Base-by-base conservation (phyloP, 1,140 invertebrate species). In the Cecropterus lyciades region DNA sequence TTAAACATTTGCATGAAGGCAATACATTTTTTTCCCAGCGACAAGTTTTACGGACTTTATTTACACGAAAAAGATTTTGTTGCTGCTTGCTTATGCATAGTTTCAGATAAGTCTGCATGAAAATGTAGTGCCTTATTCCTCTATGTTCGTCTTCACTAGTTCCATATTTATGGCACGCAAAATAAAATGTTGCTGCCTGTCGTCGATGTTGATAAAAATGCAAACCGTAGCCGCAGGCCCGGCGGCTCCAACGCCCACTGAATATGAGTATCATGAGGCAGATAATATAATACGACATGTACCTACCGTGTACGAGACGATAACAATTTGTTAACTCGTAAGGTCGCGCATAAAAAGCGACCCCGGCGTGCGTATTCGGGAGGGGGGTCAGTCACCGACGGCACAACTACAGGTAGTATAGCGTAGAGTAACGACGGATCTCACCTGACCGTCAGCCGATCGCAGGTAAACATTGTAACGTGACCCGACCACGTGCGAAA, bases 401-500 rank as follows among this genome's bases (percentile, higher is more conserved):
- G 20, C 20, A 24, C 74, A 57, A 43, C 17, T 59, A 59, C 33
- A 59, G 46, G 67, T 77, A 73, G 70, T 70, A 76, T 65, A 69
- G 73, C 62, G 73, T 48, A 65, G 72, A 65, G 80, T 71, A 74
- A 59, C 73, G 72, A 67, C 69, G 72, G 72, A 67, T 80, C 82
- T 82, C 88, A 91, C 88, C 88, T 91, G 88, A 80, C 80, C 83
- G 83, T 72, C 79, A 81, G 77, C 73, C 78, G 79, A 56, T 20
- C 69, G 69, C 85, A 89, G 87, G 88, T 88, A 91, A 91, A 91
- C 88, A 91, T 85, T 85, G 87, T 85, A 87, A 84, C 87, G 88
- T 89, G 83, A 77, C 16, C 59, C 70, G 70, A 69, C 86, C 88
- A 91, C 87, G 89, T 91, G 89, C 45, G 27, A 71, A 79, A 79